A percentile compares a stretch with the other conserved stretches of the same genome.
Conservation (phyloP, 2,888 invertebrate genomes). For the Argyra leucocephala region DNA sequence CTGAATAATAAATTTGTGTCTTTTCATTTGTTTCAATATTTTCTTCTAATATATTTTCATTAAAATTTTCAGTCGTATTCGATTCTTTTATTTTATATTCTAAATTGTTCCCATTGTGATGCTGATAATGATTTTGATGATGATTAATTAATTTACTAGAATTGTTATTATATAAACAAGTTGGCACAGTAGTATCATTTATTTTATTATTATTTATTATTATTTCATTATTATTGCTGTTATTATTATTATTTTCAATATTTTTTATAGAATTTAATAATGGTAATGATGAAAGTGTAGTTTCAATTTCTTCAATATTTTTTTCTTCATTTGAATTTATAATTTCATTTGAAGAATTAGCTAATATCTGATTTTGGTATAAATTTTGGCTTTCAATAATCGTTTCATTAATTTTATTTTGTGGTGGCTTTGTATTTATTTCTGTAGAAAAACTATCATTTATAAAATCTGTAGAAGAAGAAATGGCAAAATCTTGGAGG, state of each 20-base stretch:
- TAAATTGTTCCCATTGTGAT: constrained; percentile 9
- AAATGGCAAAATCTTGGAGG: not conserved
- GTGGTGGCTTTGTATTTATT: not conserved
- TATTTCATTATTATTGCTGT: not conserved
- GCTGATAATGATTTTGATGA: not conserved
- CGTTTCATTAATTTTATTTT: not conserved
- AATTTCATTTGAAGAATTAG: not conserved
- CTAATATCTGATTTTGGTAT: not conserved
- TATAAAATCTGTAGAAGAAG: constrained; percentile 2
- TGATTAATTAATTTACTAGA: constrained; percentile 12
- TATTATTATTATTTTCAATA: not conserved
- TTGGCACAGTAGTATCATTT: constrained; percentile 17
- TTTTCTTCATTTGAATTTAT: not conserved
- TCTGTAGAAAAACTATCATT: not conserved
- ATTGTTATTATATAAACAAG: not conserved
- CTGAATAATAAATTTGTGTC: not conserved
- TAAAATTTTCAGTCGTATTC: not conserved
- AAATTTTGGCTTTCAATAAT: not conserved
- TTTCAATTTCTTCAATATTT: not conserved
- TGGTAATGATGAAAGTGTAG: not conserved
- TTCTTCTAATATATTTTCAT: not conserved
- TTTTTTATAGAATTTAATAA: not conserved
- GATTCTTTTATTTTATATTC: not conserved
- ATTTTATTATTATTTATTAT: not conserved
- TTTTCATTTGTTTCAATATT: not conserved